phyloP scores from a whole-genome alignment of 2,797 vertebrate genomes.

The Coccyzus lansbergi region DNA sequence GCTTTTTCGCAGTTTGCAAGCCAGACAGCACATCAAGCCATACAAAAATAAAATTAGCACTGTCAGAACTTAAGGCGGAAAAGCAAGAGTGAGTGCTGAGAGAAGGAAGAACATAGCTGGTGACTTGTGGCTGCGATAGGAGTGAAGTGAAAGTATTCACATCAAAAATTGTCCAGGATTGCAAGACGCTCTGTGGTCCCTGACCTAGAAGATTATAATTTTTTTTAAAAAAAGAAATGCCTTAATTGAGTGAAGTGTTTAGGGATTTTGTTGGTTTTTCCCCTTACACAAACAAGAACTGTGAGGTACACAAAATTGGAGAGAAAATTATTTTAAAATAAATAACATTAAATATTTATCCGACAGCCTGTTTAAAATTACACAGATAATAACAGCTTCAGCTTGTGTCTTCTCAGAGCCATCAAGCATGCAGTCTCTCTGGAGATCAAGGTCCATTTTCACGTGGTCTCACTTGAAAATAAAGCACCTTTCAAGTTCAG shows the following conservation, averaged over 20 bases:
- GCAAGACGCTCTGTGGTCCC: not conserved
- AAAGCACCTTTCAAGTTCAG: constrained; percentile 28
- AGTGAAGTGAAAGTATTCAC: not conserved
- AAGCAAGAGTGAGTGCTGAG: not conserved
- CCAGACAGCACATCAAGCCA: not conserved
- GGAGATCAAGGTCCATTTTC: constrained; percentile 15
- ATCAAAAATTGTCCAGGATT: not conserved
- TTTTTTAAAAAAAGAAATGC: not conserved
- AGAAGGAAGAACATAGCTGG: not conserved
- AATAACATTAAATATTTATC: not conserved
- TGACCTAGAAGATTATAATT: not conserved
- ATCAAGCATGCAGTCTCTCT: not conserved
- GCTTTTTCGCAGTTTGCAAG: not conserved
- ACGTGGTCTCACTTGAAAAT: constrained; percentile 28
- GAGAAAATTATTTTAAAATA: not conserved
- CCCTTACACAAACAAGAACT: not conserved
- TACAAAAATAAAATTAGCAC: not conserved
- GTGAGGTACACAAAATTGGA: not conserved
- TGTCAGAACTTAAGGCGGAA: not conserved
- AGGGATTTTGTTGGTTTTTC: accelerated
- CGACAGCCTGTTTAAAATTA: not conserved
- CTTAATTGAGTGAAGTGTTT: not conserved
- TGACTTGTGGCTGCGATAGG: not conserved
- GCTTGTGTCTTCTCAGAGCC: not conserved
- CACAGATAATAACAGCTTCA: not conserved